Evolutionary conservation across 2,888 invertebrate species (phyloP).

Genomic region (Leucophora obtusa): DNA sequence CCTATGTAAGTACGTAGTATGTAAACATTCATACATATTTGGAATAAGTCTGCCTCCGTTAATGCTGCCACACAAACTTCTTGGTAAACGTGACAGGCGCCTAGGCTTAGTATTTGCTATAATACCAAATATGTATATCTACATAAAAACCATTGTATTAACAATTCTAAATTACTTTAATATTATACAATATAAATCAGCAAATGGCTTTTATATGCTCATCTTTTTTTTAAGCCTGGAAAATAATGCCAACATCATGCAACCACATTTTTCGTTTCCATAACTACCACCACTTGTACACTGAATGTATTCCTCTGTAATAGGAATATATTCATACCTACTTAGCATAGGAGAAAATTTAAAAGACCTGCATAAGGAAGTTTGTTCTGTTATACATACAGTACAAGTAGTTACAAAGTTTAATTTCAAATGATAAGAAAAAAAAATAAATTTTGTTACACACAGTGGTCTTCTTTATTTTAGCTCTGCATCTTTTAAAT

Average conservation of each 20-base stretch:
- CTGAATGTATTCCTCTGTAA: not conserved
- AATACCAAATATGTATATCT: not conserved
- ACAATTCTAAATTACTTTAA: slow-evolving; percentile 73
- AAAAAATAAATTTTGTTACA: slow-evolving; percentile 17
- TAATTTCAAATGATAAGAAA: slow-evolving; percentile 53
- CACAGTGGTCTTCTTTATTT: slow-evolving; percentile 18
- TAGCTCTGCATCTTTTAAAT: no score
- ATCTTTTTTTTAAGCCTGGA: slow-evolving; percentile 25
- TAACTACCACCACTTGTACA: not conserved
- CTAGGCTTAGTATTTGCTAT: no score
- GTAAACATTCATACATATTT: not conserved
- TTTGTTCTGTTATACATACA: not conserved
- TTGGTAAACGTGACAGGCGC: not conserved
- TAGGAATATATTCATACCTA: slow-evolving; percentile 1
- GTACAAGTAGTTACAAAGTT: slow-evolving; percentile 38
- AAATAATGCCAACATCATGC: not conserved
- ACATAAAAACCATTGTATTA: slow-evolving; percentile 61
- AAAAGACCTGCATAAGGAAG: slow-evolving; percentile 3
- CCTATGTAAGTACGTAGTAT: not conserved
- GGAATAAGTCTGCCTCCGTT: slow-evolving; percentile 26
- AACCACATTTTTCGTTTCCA: not conserved
- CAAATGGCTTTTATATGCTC: slow-evolving; percentile 69
- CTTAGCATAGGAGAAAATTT: not conserved
- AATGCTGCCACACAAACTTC: not conserved
- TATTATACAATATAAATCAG: slow-evolving; percentile 76